A percentile compares a stretch with the other conserved stretches of the same genome.
Conservation (phyloP, 1,140 invertebrate species). For the Sycobia sp. region DNA sequence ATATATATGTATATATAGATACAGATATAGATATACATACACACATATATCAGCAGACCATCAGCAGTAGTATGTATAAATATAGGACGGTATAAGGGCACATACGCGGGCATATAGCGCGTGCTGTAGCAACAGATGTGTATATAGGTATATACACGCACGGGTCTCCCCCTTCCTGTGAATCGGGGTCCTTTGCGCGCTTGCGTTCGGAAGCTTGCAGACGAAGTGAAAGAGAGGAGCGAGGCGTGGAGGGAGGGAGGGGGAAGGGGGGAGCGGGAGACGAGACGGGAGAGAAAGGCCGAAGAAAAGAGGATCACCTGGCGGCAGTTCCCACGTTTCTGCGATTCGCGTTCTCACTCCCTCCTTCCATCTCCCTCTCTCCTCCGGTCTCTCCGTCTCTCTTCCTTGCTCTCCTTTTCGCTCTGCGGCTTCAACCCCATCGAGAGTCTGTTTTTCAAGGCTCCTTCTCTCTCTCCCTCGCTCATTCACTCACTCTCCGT, state of each 20-base stretch:
- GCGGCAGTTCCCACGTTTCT: slow-evolving; percentile 62
- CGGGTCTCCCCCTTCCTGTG: neutral
- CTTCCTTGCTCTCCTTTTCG: neutral
- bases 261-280: slow-evolving; percentile 5
- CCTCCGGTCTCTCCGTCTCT: slow-evolving; percentile 1
- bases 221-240: neutral
- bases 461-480: too few relatives aligned
- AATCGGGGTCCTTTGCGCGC: neutral
- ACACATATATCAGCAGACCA: too few relatives aligned
- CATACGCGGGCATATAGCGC: too few relatives aligned
- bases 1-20: too few relatives aligned
- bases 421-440: too few relatives aligned
- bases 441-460: too few relatives aligned
- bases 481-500: too few relatives aligned
- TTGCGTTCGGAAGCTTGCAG: slow-evolving; percentile 22
- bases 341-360: slow-evolving; percentile 50
- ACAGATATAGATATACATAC: too few relatives aligned
- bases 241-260: neutral
- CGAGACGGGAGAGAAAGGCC: slow-evolving; percentile 32
- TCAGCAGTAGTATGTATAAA: too few relatives aligned
- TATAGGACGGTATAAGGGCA: too few relatives aligned
- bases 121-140: too few relatives aligned
- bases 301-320: slow-evolving; percentile 58
- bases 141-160: too few relatives aligned
- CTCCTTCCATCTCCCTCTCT: slow-evolving; percentile 24